phyloP scores from a whole-genome alignment of 2,888 invertebrate genomes.

The Cosmopolites sordidus region DNA sequence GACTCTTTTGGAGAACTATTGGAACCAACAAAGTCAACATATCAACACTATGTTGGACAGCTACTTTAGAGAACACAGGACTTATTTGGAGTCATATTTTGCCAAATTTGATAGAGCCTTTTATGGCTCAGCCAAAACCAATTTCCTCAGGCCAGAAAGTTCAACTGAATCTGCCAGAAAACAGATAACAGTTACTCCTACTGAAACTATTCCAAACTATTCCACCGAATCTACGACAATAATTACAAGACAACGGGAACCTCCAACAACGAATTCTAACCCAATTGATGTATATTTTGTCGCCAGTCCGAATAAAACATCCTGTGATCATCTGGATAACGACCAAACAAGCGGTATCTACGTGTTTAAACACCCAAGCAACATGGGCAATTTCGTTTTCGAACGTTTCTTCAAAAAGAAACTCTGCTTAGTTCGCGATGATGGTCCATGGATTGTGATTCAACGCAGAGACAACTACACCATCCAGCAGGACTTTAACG shows the following conservation, averaged over 20 bases:
- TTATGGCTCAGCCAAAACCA: no score
- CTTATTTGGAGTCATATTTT: neutral
- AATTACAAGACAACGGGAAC: no score
- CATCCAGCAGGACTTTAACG: constrained; percentile 52
- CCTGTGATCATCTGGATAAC: constrained; percentile 46
- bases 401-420: constrained; percentile 48
- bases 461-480: constrained; percentile 48
- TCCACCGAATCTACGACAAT: no score
- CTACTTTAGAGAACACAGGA: constrained; percentile 4
- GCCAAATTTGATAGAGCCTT: neutral
- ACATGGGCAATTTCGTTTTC: constrained; percentile 27
- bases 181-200: neutral
- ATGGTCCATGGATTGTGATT: constrained; percentile 55
- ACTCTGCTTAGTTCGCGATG: constrained; percentile 50
- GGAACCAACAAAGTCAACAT: neutral
- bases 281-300: constrained; percentile 5
- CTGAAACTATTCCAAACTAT: neutral
- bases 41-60: constrained; percentile 3
- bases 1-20: neutral
- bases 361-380: constrained; percentile 31
- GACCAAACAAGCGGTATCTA: constrained; percentile 49
- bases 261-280: neutral
- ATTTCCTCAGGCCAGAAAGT: neutral
- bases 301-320: constrained; percentile 34
- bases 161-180: neutral